Conservation (phyloP, 2,888 invertebrate genomes). For the Pristionchus arcanus region DNA sequence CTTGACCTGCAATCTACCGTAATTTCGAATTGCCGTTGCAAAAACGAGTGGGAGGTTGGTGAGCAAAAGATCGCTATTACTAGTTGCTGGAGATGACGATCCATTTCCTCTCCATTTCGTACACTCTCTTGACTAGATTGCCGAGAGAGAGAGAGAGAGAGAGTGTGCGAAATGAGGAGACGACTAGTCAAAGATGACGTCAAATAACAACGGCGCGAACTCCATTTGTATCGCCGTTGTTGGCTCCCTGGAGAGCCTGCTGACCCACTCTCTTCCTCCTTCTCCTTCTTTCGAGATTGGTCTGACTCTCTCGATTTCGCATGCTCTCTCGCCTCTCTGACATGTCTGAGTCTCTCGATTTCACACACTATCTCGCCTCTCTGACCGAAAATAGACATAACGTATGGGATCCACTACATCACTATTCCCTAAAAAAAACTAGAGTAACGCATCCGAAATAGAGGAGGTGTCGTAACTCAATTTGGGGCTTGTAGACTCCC, state of each 20-base stretch:
- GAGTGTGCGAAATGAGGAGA: background rate
- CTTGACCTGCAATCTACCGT: no score
- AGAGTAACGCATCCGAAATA: background rate
- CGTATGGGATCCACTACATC: background rate
- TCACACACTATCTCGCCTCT: background rate
- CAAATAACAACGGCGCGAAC: background rate
- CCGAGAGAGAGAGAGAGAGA: background rate
- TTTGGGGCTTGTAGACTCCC: background rate
- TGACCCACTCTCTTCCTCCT: no score
- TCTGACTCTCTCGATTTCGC: background rate
- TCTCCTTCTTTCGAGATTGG: background rate
- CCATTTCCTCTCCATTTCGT: conserved; percentile 24
- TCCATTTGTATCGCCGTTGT: background rate
- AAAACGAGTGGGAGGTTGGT: background rate
- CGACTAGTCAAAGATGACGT: background rate
- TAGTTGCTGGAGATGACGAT: background rate
- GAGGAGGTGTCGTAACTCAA: background rate
- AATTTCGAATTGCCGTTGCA: background rate
- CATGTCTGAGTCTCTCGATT: no score
- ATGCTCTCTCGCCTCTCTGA: background rate
- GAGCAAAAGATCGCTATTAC: background rate
- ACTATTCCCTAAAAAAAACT: background rate
- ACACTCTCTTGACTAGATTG: background rate
- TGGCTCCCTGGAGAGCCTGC: background rate
- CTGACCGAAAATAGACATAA: no score